These are phyloP conservation scores for Leptonema lineaticorne DNA, from an alignment of 1,140 invertebrate genomes.

Conservation along the genomic window DNA sequence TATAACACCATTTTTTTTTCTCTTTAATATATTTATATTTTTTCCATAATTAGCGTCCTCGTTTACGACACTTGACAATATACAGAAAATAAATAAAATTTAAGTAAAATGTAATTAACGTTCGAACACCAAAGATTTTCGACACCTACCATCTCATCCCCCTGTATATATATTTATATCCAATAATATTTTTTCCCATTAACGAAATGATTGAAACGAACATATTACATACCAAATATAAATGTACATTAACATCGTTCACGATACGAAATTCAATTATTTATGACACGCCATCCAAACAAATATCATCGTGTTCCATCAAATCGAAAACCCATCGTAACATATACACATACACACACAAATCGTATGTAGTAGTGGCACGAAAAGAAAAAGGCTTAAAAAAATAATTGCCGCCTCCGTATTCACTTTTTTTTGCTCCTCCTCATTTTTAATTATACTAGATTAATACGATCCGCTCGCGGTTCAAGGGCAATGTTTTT, in stretches of 20 bases:
- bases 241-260: neutral
- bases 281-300: conserved; percentile 3
- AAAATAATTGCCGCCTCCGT: no score
- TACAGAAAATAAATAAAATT: neutral
- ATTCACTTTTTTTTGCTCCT: no score
- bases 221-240: neutral
- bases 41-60: neutral
- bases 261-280: conserved; percentile 10
- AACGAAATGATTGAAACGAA: conserved; percentile 5
- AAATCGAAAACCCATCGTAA: no score
- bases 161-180: neutral
- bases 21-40: neutral
- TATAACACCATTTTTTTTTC: neutral
- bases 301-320: neutral
- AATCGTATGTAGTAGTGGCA: no score
- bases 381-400: no score
- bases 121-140: neutral
- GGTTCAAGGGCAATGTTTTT: no score
- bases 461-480: no score
- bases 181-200: conserved; percentile 12
- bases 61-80: no score
- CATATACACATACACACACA: no score
- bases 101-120: neutral
- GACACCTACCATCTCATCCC: neutral
- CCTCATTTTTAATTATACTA: no score